Evolutionary conservation across 2,797 vertebrate species (phyloP).

Genomic region (Pangasius mekongensis): DNA sequence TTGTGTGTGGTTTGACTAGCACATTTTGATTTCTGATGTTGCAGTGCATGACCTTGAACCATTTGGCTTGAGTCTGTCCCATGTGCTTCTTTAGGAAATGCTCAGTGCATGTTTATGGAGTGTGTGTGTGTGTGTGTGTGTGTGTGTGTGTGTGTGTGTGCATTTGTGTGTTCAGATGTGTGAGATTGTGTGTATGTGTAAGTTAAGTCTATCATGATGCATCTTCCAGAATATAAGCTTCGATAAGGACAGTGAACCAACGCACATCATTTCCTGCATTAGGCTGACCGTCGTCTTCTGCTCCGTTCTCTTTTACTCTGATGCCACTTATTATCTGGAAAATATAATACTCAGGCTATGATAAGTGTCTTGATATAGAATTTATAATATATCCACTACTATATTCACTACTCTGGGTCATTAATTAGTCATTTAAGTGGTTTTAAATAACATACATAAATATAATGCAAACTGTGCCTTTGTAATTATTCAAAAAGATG

Average conservation of each 20-base stretch:
- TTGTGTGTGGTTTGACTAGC: constrained; percentile 57
- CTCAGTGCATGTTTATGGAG: constrained; percentile 65
- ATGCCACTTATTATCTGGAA: not conserved
- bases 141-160: constrained; percentile 52
- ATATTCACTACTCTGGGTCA: not conserved
- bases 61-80: constrained; percentile 51
- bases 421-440: not conserved
- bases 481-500: not conserved
- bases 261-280: not conserved
- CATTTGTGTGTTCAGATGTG: not conserved
- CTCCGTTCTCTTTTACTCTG: not conserved
- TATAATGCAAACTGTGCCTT: not conserved
- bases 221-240: not conserved
- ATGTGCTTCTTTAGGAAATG: constrained; percentile 53
- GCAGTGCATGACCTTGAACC: constrained; percentile 73
- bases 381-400: not conserved
- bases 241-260: not conserved
- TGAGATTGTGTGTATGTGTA: constrained; percentile 27
- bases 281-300: not conserved
- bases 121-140: constrained; percentile 55
- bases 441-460: not conserved
- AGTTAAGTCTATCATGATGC: not conserved
- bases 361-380: not conserved
- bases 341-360: not conserved
- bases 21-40: constrained; percentile 54